Percentiles rank a stretch among this genome's conserved stretches.
Conservation (phyloP, 1,140 invertebrate species). For the Popillia japonica region DNA sequence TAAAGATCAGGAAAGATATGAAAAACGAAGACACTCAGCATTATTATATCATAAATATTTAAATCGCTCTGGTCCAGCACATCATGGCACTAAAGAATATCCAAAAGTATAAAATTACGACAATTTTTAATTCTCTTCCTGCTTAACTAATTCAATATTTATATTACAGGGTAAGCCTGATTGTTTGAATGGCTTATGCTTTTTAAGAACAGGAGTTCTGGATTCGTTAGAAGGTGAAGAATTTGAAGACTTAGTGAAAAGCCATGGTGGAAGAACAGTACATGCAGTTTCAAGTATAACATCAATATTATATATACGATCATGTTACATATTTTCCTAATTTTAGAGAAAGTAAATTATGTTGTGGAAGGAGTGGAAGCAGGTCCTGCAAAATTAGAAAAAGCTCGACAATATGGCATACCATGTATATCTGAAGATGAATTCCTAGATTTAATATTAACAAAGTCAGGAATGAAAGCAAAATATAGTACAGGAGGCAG, state of each 20-base stretch:
- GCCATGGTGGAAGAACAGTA: constrained; percentile 83
- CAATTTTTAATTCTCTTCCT: too few species aligned
- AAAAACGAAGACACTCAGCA: constrained; percentile 70
- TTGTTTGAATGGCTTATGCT: constrained; percentile 80
- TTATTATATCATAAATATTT: constrained; percentile 77
- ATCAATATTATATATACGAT: neutral
- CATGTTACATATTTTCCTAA: constrained; percentile 39
- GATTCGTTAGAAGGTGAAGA: constrained; percentile 90
- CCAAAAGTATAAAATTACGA: constrained; percentile 68
- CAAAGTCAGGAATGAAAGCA: constrained; percentile 61
- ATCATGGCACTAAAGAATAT: constrained; percentile 83
- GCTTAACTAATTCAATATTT: neutral
- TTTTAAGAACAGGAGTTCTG: constrained; percentile 87
- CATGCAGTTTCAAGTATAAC: constrained; percentile 71
- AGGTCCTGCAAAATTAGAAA: constrained; percentile 83
- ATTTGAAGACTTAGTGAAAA: constrained; percentile 74
- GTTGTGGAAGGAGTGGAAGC: constrained; percentile 84
- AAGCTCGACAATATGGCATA: constrained; percentile 76
- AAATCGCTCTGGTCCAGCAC: constrained; percentile 76
- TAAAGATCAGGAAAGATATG: constrained; percentile 69
- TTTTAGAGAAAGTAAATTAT: constrained; percentile 74
- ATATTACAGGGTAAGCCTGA: constrained; percentile 70
- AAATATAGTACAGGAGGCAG: constrained; percentile 44
- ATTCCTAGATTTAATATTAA: constrained; percentile 80
- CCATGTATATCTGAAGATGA: constrained; percentile 84